These are phyloP conservation scores for Trematomus loennbergii DNA, from an alignment of 2,113 vertebrate genomes.

Conservation along the genomic window DNA sequence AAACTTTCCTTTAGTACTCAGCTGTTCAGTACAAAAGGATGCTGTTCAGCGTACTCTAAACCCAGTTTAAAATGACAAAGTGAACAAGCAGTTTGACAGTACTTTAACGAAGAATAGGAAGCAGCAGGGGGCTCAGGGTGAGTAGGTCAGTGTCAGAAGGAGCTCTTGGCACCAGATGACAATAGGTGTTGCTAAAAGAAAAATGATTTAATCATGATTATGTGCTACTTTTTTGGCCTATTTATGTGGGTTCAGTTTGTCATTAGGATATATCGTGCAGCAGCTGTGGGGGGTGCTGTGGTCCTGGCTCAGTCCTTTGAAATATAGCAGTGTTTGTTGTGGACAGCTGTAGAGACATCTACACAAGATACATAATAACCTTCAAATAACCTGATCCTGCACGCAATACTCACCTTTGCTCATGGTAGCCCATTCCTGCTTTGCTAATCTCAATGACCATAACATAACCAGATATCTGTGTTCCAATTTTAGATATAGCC, in stretches of 20 bases:
- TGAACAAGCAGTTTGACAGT: constrained; percentile 1
- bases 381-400: constrained; percentile 6
- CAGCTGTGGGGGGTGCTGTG: constrained; percentile 40
- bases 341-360: constrained; percentile 44
- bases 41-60: neutral
- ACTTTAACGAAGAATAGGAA: neutral
- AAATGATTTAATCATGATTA: neutral
- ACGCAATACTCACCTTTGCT: neutral
- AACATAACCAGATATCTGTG: constrained; percentile 22
- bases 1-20: too few relatives aligned
- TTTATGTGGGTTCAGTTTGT: constrained; percentile 24
- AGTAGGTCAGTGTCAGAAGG: neutral
- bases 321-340: constrained; percentile 49
- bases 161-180: constrained; percentile 1
- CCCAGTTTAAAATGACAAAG: neutral
- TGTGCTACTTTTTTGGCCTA: constrained; percentile 1
- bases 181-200: neutral
- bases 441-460: constrained; percentile 18
- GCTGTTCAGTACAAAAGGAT: neutral
- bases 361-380: constrained; percentile 9
- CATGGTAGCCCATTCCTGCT: neutral
- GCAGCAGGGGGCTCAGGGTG: neutral
- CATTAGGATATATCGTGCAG: constrained; percentile 45
- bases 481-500: constrained; percentile 12
- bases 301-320: constrained; percentile 48